Conservation (phyloP, 2,888 invertebrate species). For the Barypeithes pellucidus region DNA sequence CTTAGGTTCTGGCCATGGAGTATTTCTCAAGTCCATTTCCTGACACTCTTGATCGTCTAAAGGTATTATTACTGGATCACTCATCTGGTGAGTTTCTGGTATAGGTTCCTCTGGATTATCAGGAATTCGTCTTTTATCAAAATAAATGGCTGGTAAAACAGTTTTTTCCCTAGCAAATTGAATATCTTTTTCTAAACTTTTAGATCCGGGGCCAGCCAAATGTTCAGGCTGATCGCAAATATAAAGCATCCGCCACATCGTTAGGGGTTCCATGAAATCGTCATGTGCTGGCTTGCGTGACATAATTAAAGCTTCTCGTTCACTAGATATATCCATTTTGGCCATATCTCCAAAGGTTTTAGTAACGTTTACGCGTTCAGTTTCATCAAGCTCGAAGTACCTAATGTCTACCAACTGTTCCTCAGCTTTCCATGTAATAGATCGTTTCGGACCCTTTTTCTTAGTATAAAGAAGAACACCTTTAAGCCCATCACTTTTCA, state of each 20-base stretch:
- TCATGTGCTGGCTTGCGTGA: conserved; percentile 83
- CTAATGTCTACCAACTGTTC: conserved; percentile 85
- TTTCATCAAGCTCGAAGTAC: conserved; percentile 96
- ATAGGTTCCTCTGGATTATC: conserved; percentile 92
- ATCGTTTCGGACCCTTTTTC: conserved; percentile 85
- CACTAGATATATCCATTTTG: conserved; percentile 89
- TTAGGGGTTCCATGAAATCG: conserved; percentile 88
- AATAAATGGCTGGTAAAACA: conserved; percentile 87
- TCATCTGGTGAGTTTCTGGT: conserved; percentile 82
- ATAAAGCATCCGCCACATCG: conserved; percentile 82
- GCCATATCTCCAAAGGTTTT: conserved; percentile 94
- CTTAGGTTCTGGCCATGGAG: conserved; percentile 91
- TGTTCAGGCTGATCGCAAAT: conserved; percentile 81
- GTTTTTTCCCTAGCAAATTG: conserved; percentile 91
- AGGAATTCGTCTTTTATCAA: conserved; percentile 87
- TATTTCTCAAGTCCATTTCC: conserved; percentile 84
- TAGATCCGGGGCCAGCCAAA: conserved; percentile 80
- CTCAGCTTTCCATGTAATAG: conserved; percentile 84
- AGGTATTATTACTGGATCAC: conserved; percentile 89
- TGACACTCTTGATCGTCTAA: conserved; percentile 91
- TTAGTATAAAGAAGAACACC: conserved; percentile 85
- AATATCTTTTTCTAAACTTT: conserved; percentile 89
- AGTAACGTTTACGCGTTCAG: conserved; percentile 95
- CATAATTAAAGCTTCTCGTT: conserved; percentile 87
- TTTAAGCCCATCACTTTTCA: conserved; percentile 72